These are phyloP conservation scores for Cirrhinus molitorella DNA, from an alignment of 2,797 vertebrate genomes.

Conservation along the genomic window DNA sequence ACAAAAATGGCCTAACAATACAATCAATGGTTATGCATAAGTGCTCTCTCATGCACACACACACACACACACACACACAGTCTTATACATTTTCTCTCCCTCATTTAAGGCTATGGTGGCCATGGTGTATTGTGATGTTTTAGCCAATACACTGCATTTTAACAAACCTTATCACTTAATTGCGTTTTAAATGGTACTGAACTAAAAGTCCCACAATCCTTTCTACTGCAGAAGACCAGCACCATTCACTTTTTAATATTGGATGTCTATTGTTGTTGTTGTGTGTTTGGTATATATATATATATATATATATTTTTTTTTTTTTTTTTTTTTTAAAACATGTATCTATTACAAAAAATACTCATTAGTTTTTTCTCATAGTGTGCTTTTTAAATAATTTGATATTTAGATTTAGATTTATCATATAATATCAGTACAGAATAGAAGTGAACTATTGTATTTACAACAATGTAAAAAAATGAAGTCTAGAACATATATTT, in stretches of 20 bases:
- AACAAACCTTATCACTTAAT: constrained; percentile 38
- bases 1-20: neutral
- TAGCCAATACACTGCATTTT: constrained; percentile 39
- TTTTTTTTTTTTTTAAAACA: neutral
- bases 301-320: no score
- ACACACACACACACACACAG: neutral
- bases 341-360: neutral
- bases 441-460: neutral
- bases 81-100: constrained; percentile 19
- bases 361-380: neutral
- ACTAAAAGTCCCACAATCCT: constrained; percentile 12
- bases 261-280: neutral
- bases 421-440: neutral
- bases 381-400: neutral
- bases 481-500: neutral
- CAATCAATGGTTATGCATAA: neutral
- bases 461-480: neutral
- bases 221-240: constrained; percentile 13
- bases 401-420: constrained; percentile 1
- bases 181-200: constrained; percentile 8
- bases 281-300: neutral
- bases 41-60: neutral
- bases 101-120: constrained; percentile 63
- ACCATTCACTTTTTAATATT: neutral
- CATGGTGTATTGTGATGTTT: constrained; percentile 57